phyloP scores from a whole-genome alignment of 2,797 vertebrate genomes.

The Syngnathus rostellatus region DNA sequence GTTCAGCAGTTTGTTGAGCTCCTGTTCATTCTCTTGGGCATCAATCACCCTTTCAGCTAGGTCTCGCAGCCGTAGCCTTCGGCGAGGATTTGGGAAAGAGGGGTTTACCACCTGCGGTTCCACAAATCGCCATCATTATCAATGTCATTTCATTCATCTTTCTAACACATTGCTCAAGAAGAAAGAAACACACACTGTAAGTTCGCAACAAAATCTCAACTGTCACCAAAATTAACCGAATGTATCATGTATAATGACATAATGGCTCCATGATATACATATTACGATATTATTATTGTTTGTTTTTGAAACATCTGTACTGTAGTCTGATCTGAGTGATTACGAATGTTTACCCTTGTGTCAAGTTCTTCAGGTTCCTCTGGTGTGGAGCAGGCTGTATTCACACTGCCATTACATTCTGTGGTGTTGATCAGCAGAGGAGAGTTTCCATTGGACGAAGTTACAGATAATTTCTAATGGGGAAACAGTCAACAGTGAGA shows the following conservation, averaged over 20 bases:
- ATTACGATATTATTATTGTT: no score
- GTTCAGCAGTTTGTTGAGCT: conserved; percentile 89
- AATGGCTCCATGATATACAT: no score
- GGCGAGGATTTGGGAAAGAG: conserved; percentile 87
- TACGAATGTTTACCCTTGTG: conserved; percentile 63
- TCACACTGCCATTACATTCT: conserved; percentile 78
- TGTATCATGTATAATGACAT: no score
- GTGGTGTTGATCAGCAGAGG: conserved; percentile 73
- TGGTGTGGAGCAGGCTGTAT: conserved; percentile 70
- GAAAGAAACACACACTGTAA: no score
- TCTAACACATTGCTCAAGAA: background rate
- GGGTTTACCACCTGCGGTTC: conserved; percentile 80
- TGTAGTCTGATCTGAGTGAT: background rate
- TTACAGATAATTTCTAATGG: conserved; percentile 70
- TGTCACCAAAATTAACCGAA: no score
- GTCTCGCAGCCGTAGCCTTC: conserved; percentile 81
- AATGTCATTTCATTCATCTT: background rate
- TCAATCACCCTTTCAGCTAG: conserved; percentile 86
- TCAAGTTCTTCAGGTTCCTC: conserved; percentile 83
- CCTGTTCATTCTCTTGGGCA: conserved; percentile 87
- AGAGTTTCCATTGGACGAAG: conserved; percentile 73
- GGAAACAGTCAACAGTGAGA: conserved; percentile 7
- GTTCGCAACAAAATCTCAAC: no score
- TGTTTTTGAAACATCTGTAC: background rate
- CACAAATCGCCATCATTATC: background rate